Base-by-base conservation (phyloP, 2,797 vertebrate genomes). In the Pygocentrus nattereri region DNA sequence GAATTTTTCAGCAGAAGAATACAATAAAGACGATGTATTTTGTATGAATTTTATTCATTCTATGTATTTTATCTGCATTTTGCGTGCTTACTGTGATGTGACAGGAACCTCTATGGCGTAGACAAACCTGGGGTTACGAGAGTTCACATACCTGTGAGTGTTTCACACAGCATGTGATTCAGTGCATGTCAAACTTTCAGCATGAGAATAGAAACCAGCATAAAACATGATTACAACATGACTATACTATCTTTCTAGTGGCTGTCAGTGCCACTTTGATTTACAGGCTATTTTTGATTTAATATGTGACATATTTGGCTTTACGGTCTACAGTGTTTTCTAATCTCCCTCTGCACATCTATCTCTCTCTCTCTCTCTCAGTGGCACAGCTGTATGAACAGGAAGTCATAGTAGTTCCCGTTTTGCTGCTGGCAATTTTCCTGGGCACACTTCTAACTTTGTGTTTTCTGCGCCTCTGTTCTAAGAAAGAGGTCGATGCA, bases 371-470 rank as follows among this genome's bases (percentile, higher is more conserved):
- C 61, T 64, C 2, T 27, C n/a, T 80, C 38, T 21, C 87, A 95
- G 95, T 85, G 0, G 74, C 88, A 13, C 67, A 18, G n/a, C 62
- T 77, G 11, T 65, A 94, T 11, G 44, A 97, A 81, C 90, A 90
- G 0, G 97, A 93, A 30, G 91, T 98, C 82, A 97, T 99, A 0
- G 87, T 98, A 3, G 84, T 99, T 69, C 97, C 97, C 0, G 79
- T 88, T 4, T 76, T 99, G 58, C 91, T 99, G 10, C 88, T 98
- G 70, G 59, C 89, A 0, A 0, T 10, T 58, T 95, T 93, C 76
- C 68, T 96, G 19, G 54, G 95, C 23, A 84, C 89, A 1, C 47
- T 98, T 11, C 4, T 92, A 1, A 74, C 91, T 65, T 79, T 97
- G 79, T 85, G 92, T 13, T 5, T 90, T 2, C 0, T 91, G 64